Percentiles rank a stretch among this genome's conserved stretches.
These are phyloP conservation scores for Phalanger gymnotis DNA, from an alignment of 2,797 vertebrate genomes.

Conservation along the genomic window DNA sequence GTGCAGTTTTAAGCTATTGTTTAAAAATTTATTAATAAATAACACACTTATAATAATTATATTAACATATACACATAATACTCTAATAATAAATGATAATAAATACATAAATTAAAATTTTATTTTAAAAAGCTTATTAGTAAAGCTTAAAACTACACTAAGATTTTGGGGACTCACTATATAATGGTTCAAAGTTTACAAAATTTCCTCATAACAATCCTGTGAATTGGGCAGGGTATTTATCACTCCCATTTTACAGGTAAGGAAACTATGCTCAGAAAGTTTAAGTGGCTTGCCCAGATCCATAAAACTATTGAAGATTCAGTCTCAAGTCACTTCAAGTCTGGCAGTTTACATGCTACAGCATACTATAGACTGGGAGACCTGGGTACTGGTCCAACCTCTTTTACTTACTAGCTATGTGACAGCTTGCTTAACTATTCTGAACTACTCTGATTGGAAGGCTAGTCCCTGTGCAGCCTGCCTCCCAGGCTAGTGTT, in stretches of 20 bases:
- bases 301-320: neutral
- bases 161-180: neutral
- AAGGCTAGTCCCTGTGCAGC: neutral
- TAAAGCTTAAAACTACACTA: neutral
- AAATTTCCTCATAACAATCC: neutral
- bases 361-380: neutral
- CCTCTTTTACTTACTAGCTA: neutral
- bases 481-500: neutral
- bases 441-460: neutral
- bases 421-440: neutral
- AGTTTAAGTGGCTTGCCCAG: no score
- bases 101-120: no score
- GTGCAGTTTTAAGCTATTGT: neutral
- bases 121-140: neutral
- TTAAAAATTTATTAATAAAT: no score
- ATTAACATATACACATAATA: no score
- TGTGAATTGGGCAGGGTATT: neutral
- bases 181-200: neutral
- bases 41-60: no score
- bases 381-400: neutral
- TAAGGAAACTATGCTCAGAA: neutral
- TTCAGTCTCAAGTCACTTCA: neutral
- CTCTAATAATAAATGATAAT: no score
- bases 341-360: neutral
- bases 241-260: neutral